phyloP scores from a whole-genome alignment of 2,888 invertebrate species.

The Schrankia costaestrigalis region DNA sequence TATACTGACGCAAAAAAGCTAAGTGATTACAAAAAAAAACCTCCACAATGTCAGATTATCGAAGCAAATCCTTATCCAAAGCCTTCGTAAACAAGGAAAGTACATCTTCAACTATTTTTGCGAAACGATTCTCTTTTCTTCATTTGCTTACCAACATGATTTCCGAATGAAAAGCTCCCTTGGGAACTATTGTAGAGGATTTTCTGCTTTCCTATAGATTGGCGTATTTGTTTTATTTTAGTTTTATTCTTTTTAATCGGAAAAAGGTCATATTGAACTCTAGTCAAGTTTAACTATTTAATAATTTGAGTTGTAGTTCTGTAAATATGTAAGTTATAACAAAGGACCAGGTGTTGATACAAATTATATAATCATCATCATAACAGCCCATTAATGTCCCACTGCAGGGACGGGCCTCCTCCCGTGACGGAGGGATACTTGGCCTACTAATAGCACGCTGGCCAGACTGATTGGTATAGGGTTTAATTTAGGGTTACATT shows the following conservation, averaged over 20 bases:
- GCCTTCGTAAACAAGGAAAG: constrained; percentile 16
- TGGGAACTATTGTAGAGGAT: constrained; percentile 8
- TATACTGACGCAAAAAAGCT: constrained; percentile 14
- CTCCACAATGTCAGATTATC: constrained; percentile 14
- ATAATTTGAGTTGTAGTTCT: too few relatives aligned
- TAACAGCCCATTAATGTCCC: too few relatives aligned
- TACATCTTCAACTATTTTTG: constrained; percentile 13
- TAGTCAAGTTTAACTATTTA: too few relatives aligned
- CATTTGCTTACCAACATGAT: constrained; percentile 27
- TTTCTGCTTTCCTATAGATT: constrained; percentile 12
- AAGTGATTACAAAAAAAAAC: constrained; percentile 19
- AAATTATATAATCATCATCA: too few relatives aligned
- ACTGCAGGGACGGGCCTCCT: too few relatives aligned
- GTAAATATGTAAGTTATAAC: too few relatives aligned
- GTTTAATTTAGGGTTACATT: too few relatives aligned
- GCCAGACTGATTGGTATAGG: too few relatives aligned
- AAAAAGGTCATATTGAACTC: constrained; percentile 35
- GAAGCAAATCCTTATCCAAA: constrained; percentile 20
- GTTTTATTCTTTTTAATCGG: constrained; percentile 42
- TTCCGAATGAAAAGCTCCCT: constrained; percentile 16
- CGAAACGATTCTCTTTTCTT: constrained; percentile 22
- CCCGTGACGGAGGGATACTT: too few relatives aligned
- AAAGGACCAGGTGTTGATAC: too few relatives aligned
- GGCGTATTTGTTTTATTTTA: constrained; percentile 34
- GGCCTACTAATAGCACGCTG: too few relatives aligned